A percentile compares a stretch with the other conserved stretches of the same genome.
phyloP scores from a whole-genome alignment of 2,888 invertebrate species.

The Drosophila infuscata region DNA sequence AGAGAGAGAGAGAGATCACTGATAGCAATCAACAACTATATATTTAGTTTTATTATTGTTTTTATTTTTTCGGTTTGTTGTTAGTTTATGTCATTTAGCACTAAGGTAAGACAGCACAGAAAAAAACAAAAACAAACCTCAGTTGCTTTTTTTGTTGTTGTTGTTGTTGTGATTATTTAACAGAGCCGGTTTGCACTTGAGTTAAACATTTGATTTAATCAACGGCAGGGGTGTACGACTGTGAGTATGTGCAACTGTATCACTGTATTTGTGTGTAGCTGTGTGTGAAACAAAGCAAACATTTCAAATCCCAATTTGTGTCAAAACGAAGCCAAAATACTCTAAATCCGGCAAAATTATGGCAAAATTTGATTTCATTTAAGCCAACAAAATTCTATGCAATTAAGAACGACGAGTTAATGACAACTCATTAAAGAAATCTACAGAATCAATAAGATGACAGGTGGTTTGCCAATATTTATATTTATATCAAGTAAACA shows the following conservation, averaged over 20 bases:
- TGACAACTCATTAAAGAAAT: neutral
- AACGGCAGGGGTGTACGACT: conserved; percentile 56
- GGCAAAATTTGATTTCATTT: neutral
- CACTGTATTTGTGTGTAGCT: neutral
- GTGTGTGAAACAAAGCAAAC: conserved; percentile 16
- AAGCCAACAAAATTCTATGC: neutral
- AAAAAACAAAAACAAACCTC: conserved; percentile 44
- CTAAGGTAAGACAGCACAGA: conserved; percentile 24
- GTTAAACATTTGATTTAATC: conserved; percentile 65
- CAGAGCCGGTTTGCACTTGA: conserved; percentile 76
- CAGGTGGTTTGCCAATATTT: neutral
- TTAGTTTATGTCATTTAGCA: conserved; percentile 38
- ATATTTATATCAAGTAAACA: neutral
- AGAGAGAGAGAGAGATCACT: conserved; percentile 24
- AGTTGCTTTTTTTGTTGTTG: conserved; percentile 12
- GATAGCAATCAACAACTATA: conserved; percentile 53
- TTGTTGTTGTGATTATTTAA: conserved; percentile 59
- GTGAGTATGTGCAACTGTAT: conserved; percentile 16
- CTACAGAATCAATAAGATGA: neutral
- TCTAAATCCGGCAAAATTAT: neutral
- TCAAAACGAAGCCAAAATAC: conserved; percentile 29
- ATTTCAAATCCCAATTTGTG: conserved; percentile 8
- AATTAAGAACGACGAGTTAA: neutral
- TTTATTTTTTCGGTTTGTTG: conserved; percentile 21
- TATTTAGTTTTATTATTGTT: conserved; percentile 40